Base-by-base conservation (phyloP, 2,888 invertebrate genomes). In the Drosophila affinis region DNA sequence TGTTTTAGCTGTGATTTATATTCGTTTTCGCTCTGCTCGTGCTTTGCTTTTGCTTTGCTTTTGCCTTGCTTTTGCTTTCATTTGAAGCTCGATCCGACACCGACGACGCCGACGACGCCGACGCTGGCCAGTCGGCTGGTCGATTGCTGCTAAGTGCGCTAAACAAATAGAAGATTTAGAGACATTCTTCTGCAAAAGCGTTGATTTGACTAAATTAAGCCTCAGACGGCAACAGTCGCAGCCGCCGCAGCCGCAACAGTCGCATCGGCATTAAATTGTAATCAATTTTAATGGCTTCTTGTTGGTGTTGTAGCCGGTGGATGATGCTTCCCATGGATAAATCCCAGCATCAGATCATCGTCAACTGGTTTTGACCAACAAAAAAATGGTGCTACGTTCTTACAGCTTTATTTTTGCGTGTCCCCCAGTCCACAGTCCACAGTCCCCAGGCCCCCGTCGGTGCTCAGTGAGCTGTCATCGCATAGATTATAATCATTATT, bases 201-300 rank as follows among this genome's bases (percentile, higher is more conserved):
- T 78, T 82, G 86, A 84, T 87, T 87, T 76, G 75, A 72, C 84
- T 79, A 87, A 85, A 87, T 87, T 82, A 78, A 79, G 74, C 49
- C 49, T 34, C 62, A 44, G 39, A 48, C 24, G 55, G 44, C 75
- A 60, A 60, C 72, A 72, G 53, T 62, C 58, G 49, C 52, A 57
- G 47, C 48, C 39, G 44, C 0, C 72, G 62, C 78, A 70, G 45
- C 57, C 34, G 44, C 75, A 53, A 18, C 58, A 48, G 48, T 59
- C 46, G 67, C 62, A 51, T 67, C 73, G 65, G 75, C 78, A 73
- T 75, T 74, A 79, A 79, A 87, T 67, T 81, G 85, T 72, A 85
- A 77, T 83, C 72, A 81, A 87, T 81, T 84, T 75, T 61, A 59
- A 57, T 69, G 55, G 39, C 39, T 39, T 67, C 57, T 53, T 34